Evolutionary conservation across 2,797 vertebrate genomes (phyloP).

Genomic region (Artibeus lituratus): DNA sequence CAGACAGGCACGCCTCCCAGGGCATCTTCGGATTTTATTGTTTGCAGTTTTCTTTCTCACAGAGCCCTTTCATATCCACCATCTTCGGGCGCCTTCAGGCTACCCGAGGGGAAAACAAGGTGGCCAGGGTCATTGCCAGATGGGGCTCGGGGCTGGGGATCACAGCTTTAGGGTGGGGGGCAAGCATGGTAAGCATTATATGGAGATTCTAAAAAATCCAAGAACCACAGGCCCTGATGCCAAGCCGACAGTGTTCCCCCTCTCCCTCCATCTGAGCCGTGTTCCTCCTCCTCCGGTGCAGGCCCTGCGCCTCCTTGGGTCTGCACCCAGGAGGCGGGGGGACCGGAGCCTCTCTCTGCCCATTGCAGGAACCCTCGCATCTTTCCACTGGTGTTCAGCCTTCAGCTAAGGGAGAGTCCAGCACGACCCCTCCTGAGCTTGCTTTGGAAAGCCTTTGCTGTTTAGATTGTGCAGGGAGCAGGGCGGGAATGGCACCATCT

Average conservation of each 20-base stretch:
- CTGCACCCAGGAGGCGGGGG: background rate
- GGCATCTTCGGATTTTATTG: background rate
- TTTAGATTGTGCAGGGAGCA: background rate
- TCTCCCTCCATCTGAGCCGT: too few relatives aligned
- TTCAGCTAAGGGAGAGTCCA: background rate
- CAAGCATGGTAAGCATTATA: rapidly evolving
- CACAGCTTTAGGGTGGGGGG: background rate
- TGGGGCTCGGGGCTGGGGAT: background rate
- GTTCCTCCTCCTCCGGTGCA: rapidly evolving
- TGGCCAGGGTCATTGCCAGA: background rate
- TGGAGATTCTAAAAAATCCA: background rate
- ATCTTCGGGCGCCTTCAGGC: background rate
- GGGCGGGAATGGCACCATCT: background rate
- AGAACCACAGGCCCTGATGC: background rate
- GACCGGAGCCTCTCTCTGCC: background rate
- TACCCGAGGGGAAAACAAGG: background rate
- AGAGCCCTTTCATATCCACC: background rate
- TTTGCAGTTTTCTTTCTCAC: background rate
- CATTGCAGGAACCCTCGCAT: background rate
- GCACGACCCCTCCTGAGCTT: rapidly evolving
- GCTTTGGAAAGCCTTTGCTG: background rate
- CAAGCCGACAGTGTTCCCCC: background rate
- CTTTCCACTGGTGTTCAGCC: too few relatives aligned
- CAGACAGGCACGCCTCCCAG: background rate
- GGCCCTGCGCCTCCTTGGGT: background rate